Percentiles rank a stretch among this genome's conserved stretches.
phyloP scores from a whole-genome alignment of 2,797 vertebrate species.

The Rachycentron canadum region DNA sequence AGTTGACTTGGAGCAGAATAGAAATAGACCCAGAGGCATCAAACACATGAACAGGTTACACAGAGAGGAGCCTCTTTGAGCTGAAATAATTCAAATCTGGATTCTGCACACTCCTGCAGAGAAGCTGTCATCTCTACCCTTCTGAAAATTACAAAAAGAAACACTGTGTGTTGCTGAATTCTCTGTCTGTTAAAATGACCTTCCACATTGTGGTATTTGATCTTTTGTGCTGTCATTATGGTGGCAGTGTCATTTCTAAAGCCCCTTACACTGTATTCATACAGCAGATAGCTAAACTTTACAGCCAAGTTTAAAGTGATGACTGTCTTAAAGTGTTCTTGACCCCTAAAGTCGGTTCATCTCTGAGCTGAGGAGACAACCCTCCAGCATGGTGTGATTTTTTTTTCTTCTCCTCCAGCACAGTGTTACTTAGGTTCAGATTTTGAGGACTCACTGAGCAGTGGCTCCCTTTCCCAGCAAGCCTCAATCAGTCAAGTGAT shows the following conservation, averaged over 20 bases:
- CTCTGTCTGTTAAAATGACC: conserved; percentile 17
- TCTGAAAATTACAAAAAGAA: background rate
- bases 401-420: background rate
- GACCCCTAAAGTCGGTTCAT: background rate
- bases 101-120: background rate
- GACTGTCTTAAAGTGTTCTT: conserved; percentile 2
- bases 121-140: background rate
- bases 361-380: background rate
- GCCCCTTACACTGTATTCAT: background rate
- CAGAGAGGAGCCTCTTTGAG: background rate
- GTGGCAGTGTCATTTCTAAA: background rate
- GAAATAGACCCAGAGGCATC: background rate
- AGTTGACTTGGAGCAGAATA: conserved; percentile 22
- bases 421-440: background rate
- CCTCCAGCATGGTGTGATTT: background rate
- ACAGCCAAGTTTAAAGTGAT: background rate
- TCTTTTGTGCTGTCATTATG: background rate
- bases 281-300: background rate
- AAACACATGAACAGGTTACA: background rate
- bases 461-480: conserved; percentile 21
- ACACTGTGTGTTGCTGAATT: background rate
- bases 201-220: background rate
- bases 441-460: background rate
- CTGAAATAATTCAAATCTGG: background rate
- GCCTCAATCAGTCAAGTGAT: conserved; percentile 14